Conservation (phyloP, 2,888 invertebrate genomes). For the Lottia gigantea region DNA sequence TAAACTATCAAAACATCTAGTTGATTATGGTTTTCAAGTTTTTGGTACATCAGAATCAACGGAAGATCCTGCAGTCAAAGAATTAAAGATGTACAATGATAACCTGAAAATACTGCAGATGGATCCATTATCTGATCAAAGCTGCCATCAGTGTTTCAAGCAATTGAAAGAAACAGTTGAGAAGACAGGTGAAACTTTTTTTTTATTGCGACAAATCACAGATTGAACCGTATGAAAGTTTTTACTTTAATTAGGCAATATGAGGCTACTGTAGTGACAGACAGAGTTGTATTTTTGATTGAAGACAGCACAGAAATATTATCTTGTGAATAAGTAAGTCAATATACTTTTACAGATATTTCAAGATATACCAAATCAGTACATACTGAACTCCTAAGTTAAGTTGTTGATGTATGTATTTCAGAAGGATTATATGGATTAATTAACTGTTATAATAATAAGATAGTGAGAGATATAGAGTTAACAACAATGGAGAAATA, state of each 20-base stretch:
- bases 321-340: no score
- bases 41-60: neutral
- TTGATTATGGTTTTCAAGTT: neutral
- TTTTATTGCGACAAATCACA: no score
- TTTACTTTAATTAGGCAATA: no score
- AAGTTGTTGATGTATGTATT: no score
- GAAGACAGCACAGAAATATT: no score
- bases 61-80: neutral
- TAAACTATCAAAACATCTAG: neutral
- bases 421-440: no score
- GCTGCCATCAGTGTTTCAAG: neutral
- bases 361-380: no score
- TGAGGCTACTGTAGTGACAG: no score
- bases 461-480: neutral
- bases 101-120: neutral
- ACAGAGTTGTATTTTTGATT: no score
- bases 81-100: neutral
- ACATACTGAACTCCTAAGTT: no score
- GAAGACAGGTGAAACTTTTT: neutral
- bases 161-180: neutral
- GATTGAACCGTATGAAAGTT: no score
- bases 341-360: no score
- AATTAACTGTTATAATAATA: neutral
- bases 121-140: neutral
- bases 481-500: neutral